These are phyloP conservation scores for Trissolcus basalis DNA, from an alignment of 1,140 invertebrate genomes.

Conservation along the genomic window DNA sequence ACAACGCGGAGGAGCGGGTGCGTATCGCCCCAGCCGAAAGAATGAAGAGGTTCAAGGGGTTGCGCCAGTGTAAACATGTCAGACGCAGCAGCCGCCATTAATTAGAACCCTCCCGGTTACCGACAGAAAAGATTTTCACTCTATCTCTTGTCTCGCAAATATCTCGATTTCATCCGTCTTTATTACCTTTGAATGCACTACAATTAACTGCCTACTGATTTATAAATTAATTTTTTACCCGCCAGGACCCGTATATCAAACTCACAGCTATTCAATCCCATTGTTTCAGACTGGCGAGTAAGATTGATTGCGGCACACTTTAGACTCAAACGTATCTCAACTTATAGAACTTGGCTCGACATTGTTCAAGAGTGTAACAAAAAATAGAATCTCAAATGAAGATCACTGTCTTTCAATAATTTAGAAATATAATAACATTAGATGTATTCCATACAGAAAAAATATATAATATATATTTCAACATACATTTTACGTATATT, in stretches of 20 bases:
- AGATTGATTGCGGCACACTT: neutral
- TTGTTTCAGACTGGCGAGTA: neutral
- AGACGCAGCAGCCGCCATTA: slow-evolving; percentile 62
- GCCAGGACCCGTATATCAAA: neutral
- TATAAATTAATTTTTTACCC: slow-evolving; percentile 46
- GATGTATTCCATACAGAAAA: too few species aligned
- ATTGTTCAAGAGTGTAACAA: too few species aligned
- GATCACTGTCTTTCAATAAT: too few species aligned
- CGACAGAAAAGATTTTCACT: slow-evolving; percentile 57
- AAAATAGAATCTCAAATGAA: too few species aligned
- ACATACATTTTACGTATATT: too few species aligned
- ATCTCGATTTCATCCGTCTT: slow-evolving; percentile 59
- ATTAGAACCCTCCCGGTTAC: slow-evolving; percentile 61
- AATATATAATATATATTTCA: too few species aligned
- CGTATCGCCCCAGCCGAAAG: slow-evolving; percentile 56
- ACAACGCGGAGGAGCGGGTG: slow-evolving; percentile 48
- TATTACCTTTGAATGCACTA: slow-evolving; percentile 58
- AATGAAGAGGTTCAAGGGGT: slow-evolving; percentile 64
- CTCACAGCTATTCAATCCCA: slow-evolving; percentile 1
- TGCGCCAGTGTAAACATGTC: slow-evolving; percentile 64
- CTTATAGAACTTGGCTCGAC: too few species aligned
- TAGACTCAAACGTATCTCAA: neutral
- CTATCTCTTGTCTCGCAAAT: slow-evolving; percentile 53
- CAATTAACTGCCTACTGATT: slow-evolving; percentile 53
- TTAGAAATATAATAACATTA: too few species aligned